Evolutionary conservation across 2,113 vertebrate species (phyloP), one percentile per base, ranked within the genome.

Genomic region (Azemiops feae): DNA sequence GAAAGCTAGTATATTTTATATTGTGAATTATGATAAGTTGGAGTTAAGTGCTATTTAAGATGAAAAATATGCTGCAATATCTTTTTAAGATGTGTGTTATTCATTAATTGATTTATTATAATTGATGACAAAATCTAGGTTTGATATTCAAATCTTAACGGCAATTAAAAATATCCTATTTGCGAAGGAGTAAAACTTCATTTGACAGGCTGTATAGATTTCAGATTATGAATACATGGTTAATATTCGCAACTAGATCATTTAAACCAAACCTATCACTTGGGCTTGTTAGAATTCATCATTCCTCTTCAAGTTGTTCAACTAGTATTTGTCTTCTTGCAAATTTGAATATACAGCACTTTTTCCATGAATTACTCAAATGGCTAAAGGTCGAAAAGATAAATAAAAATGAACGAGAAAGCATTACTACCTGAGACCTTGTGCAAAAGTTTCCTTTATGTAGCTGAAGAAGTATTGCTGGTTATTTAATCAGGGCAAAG

Each of bases 401-500:
- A 55, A 43, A 69, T 54, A 39, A 11, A 54, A 55, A 34, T 53
- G 27, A 69, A 34, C 2, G 0, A 27, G 54, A 89, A n/a, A 85
- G n/a, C 23, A n/a, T 16, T 9, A 27, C 14, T n/a, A 8, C 22
- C 69, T 27, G n/a, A 39, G 10, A 27, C 34, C 39, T 55, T 39
- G 34, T n/a, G n/a, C 50, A 47, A 74, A 60, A 30, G 74, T 81
- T 43, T n/a, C 18, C 86, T 91, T 91, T 34, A n/a, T 34, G 45
- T 4, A 50, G 57, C 52, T 91, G 12, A 93, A 74, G 91, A 0
- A 10, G 55, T 0, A 1, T 53, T 91, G 87, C 92, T 95, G 95
- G 93, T 88, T n/a, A 96, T 95, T 94, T 95, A 91, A 95, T 89
- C 90, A 93, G 90, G 52, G 43, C 27, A 92, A 90, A 92, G 91